Percentiles rank a stretch among this genome's conserved stretches.
These are phyloP conservation scores for Ciconia maguari DNA, from an alignment of 2,113 vertebrate genomes.

Conservation along the genomic window DNA sequence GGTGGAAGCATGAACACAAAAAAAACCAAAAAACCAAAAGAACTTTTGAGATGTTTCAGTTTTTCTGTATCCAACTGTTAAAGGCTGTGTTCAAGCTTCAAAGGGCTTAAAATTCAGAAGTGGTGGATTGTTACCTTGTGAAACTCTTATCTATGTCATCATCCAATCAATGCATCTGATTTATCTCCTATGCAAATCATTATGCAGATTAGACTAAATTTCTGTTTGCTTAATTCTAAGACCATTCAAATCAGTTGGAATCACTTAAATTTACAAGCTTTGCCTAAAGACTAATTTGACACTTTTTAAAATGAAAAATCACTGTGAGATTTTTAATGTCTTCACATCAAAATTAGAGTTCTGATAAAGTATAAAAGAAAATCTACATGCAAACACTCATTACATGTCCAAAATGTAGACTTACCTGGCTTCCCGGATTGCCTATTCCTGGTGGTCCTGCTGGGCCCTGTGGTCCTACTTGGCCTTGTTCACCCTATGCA, in stretches of 20 bases:
- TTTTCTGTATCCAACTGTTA: not conserved
- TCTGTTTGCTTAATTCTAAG: not conserved
- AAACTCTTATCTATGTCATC: not conserved
- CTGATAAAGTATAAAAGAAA: not conserved
- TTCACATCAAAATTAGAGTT: not conserved
- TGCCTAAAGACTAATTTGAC: not conserved
- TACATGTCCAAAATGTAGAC: not conserved
- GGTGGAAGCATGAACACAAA: not conserved
- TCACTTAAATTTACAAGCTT: not conserved
- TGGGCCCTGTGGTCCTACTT: slow-evolving; percentile 74
- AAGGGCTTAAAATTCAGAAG: not conserved
- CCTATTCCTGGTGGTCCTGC: slow-evolving; percentile 71
- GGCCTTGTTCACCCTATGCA: slow-evolving; percentile 79
- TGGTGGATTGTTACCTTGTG: not conserved
- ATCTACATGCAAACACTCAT: not conserved
- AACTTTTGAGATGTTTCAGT: not conserved
- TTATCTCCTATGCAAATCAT: not conserved
- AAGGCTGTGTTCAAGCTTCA: not conserved
- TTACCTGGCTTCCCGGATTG: slow-evolving; percentile 63
- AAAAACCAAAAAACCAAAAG: not conserved
- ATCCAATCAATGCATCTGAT: not conserved
- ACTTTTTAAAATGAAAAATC: not conserved
- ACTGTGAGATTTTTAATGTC: not conserved
- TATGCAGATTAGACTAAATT: not conserved
- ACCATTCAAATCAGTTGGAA: not conserved